These are phyloP conservation scores for Notechis scutatus DNA, from an alignment of 2,113 vertebrate genomes.

Conservation along the genomic window DNA sequence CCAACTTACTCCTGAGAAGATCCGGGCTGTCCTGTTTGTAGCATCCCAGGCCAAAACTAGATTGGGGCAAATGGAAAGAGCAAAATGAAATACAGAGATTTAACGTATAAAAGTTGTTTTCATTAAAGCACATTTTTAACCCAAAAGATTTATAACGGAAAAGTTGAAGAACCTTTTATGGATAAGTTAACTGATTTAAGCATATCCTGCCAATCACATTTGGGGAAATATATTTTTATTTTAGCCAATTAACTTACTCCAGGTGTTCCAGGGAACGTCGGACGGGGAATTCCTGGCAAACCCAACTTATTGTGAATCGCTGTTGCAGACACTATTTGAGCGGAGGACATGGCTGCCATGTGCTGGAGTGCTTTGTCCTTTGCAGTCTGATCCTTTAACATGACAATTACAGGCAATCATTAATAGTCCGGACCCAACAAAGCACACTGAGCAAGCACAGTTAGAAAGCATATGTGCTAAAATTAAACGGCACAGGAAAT, in stretches of 20 bases:
- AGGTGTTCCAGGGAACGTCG: conserved; percentile 91
- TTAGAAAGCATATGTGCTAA: conserved; percentile 73
- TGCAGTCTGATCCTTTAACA: conserved; percentile 98
- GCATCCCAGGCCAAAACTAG: conserved; percentile 98
- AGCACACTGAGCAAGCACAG: conserved; percentile 62
- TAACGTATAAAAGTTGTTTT: conserved; percentile 25
- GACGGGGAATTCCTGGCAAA: conserved; percentile 95
- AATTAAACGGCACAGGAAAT: conserved; percentile 71
- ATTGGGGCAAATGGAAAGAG: conserved; percentile 48
- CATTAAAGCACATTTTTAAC: conserved; percentile 19
- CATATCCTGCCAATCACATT: conserved; percentile 35
- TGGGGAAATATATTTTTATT: conserved; percentile 38
- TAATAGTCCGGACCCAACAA: conserved; percentile 67
- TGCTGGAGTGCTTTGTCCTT: conserved; percentile 99
- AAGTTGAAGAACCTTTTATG: conserved; percentile 15
- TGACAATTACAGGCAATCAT: conserved; percentile 82
- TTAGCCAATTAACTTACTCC: conserved; percentile 80
- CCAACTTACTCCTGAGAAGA: conserved; percentile 97
- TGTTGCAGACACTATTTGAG: conserved; percentile 98
- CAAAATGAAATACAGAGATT: conserved; percentile 38
- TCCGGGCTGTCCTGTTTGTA: conserved; percentile 94
- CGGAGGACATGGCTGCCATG: conserved; percentile 99
- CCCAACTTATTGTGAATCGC: conserved; percentile 99
- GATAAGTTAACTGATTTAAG: conserved; percentile 43
- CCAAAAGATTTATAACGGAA: conserved; percentile 39